Evolutionary conservation across 2,797 vertebrate species (phyloP).

Genomic region (Ispidina picta): DNA sequence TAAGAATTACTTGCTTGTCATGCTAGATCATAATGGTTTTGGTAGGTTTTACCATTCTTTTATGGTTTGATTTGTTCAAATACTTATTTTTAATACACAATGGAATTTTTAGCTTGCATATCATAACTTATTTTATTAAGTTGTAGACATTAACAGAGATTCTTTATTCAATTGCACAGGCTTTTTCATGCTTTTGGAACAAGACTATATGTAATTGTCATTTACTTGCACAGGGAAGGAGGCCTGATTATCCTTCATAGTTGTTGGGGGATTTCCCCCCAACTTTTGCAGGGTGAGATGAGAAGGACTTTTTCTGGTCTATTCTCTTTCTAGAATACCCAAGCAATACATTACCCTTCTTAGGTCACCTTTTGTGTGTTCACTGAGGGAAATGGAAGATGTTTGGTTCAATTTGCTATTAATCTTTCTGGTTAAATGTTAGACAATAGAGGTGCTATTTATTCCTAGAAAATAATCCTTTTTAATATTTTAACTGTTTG

Average conservation of each 20-base stretch:
- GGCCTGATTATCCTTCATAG: background rate
- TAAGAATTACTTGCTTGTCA: background rate
- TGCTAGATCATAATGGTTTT: background rate
- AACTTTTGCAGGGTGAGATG: background rate
- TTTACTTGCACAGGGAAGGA: background rate
- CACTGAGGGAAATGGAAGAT: background rate
- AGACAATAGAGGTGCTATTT: background rate
- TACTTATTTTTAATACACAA: background rate
- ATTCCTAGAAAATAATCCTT: background rate
- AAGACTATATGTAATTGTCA: background rate
- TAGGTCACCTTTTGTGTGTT: background rate
- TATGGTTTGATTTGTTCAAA: background rate
- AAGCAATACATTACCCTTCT: background rate
- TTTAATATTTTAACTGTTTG: background rate
- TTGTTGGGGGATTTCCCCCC: rapidly evolving
- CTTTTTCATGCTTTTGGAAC: background rate
- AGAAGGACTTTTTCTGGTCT: background rate
- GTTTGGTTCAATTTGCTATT: background rate
- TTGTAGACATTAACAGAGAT: background rate
- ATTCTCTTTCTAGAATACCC: background rate
- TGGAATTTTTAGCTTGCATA: background rate
- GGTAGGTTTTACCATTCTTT: background rate
- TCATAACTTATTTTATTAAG: background rate
- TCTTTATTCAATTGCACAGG: background rate
- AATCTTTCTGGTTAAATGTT: background rate